Evolutionary conservation across 2,113 vertebrate genomes (phyloP).

Genomic region (Cranoglanis bouderius): DNA sequence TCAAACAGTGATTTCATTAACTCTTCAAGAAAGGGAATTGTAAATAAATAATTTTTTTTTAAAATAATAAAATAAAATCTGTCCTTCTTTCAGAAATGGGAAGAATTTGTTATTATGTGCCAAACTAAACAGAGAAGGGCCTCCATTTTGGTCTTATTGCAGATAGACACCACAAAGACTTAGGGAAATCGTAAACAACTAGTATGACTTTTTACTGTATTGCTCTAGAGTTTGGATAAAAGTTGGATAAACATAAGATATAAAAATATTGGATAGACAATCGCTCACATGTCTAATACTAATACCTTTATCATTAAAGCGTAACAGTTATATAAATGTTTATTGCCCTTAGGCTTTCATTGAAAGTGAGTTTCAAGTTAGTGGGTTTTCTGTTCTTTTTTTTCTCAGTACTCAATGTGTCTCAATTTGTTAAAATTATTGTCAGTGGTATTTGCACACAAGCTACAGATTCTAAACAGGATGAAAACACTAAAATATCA

Average conservation of each 20-base stretch:
- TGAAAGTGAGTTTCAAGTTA: no score
- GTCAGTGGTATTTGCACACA: no score
- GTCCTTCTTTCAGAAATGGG: background rate
- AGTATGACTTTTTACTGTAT: background rate
- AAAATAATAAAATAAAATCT: background rate
- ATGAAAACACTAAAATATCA: background rate
- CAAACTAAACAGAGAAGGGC: background rate
- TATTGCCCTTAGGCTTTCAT: background rate
- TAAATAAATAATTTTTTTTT: background rate
- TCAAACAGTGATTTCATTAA: background rate
- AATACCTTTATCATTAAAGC: background rate
- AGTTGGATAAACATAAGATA: background rate
- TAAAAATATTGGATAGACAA: background rate
- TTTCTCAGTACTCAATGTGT: background rate
- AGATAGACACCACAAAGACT: background rate
- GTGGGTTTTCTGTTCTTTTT: background rate
- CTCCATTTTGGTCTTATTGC: background rate
- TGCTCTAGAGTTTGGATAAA: background rate
- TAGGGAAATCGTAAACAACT: background rate
- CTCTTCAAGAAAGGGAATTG: background rate
- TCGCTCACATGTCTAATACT: background rate
- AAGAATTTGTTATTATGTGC: background rate
- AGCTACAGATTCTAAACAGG: background rate
- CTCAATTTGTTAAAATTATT: no score
- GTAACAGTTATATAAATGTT: background rate